Evolutionary conservation across 2,888 invertebrate species (phyloP).

Genomic region (Euspilapteryx auroguttella): DNA sequence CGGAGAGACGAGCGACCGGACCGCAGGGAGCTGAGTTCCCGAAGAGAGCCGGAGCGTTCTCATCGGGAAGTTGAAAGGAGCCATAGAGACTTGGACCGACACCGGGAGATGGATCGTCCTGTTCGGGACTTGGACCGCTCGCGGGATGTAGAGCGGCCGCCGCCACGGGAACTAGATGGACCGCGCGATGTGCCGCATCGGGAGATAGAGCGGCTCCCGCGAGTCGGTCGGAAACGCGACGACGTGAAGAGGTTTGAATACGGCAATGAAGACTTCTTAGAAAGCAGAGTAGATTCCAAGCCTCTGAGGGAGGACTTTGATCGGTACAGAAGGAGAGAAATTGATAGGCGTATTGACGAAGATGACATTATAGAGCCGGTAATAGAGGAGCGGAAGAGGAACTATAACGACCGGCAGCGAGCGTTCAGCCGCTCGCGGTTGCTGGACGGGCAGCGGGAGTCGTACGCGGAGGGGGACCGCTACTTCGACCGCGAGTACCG

Average conservation of each 20-base stretch:
- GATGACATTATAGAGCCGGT: conserved; percentile 50
- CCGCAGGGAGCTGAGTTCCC: conserved; percentile 38
- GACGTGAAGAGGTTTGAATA: conserved; percentile 45
- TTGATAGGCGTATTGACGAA: conserved; percentile 45
- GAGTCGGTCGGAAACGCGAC: conserved; percentile 44
- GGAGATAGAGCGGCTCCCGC: conserved; percentile 44
- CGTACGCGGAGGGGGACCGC: conserved; percentile 39
- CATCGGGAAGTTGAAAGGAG: conserved; percentile 15
- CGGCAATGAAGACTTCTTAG: conserved; percentile 43
- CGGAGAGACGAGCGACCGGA: conserved; percentile 49
- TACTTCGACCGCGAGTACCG: conserved; percentile 47
- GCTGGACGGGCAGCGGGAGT: conserved; percentile 44
- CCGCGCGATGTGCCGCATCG: too few species aligned
- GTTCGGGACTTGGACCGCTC: conserved; percentile 34
- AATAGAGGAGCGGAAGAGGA: conserved; percentile 38
- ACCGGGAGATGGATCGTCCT: conserved; percentile 27
- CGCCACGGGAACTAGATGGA: conserved; percentile 15
- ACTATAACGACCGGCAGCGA: conserved; percentile 44
- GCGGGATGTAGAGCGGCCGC: conserved; percentile 18
- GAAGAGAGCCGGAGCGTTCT: conserved; percentile 47
- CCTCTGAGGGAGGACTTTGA: conserved; percentile 39
- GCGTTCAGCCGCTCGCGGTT: conserved; percentile 50
- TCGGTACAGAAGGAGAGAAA: conserved; percentile 26
- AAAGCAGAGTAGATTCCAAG: conserved; percentile 37
- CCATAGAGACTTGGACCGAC: conserved; percentile 22